Evolutionary conservation across 1,140 invertebrate genomes (phyloP), one percentile per base, ranked within the genome.

Genomic region (Brachionus paranguensis): DNA sequence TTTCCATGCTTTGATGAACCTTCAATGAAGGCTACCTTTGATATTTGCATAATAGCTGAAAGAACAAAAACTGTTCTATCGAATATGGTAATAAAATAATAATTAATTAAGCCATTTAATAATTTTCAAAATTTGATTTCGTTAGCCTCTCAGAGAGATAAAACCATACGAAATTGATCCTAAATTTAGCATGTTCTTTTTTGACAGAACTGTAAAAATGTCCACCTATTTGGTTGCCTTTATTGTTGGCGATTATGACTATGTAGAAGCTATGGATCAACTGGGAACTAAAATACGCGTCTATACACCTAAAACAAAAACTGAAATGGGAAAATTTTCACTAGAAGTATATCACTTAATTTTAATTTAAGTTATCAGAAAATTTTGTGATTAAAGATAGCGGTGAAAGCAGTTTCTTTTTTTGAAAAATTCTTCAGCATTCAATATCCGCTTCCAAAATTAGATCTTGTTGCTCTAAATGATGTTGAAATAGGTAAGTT

Each of bases 1-100:
- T 98, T 99, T 87, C 96, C 96, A 8, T 98, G 96, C 89, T 98
- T 95, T 95, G 96, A 98, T 90, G 96, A 98, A 88, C 96, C 96
- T 37, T 94, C 95, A 12, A 91, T 95, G 8, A 99, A 98, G 89
- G 94, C 96, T 6, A 96, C 94, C 2, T 99, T 98, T 91, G 93
- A 96, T 88, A 94, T 99, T 72, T 93, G 93, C 0, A 89, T 98
- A 4, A 91, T 93, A 85, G 93, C 95, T 83, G 94, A 94, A 2
- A 87, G 89, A 83, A 88, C 90, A 72, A 86, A 86, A 79, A 93
- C 95, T 5, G 95, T 94, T 33, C 90, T 98, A 17, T 98, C 96
- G 14, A 99, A 98, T 88, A 98, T 98, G 96, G 78, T 60, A 65
- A 45, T 17, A 29, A 83, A 45, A 29, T 14, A 70, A 20, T 65